Base-by-base conservation (phyloP, 2,888 invertebrate species). In the Xanthia togata region DNA sequence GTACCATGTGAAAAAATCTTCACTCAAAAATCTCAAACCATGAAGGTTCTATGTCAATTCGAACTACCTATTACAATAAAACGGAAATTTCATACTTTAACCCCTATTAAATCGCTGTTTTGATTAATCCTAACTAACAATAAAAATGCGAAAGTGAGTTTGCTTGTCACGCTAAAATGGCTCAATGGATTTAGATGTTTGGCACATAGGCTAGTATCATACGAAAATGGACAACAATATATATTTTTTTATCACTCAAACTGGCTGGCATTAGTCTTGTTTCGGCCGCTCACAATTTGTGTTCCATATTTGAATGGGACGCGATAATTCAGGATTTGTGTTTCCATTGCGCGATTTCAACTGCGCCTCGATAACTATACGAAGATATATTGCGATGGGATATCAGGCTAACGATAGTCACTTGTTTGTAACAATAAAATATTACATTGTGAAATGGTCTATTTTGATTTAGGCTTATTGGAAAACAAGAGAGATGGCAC, bases 291-390 rank as follows among this genome's bases (percentile, higher is more conserved):
- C 72, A 55, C 70, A 71, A 70, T 69, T 73, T 68, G 35, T 63
- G 63, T 79, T 44, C 59, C 41, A 70, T 41, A 79, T 73, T 62
- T 67, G 63, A 55, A 63, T 60, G 53, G 60, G 20, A 72, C 47
- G 38, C 70, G 60, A 76, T 81, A 69, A 81, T 76, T 81, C 81
- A 76, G 64, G 73, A 76, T 81, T 83, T 76, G 81, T 63, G 53
- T 76, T 73, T 69, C 76, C 84, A 81, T 69, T 71, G 73, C 76
- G 64, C 60, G 26, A 71, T 81, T 81, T 73, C 31, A 71, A 81
- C 64, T 65, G 55, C 41, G 44, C 50, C 20, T 57, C 60, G 35
- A 65, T 73, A 76, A 68, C 64, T 71, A 14, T 35, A 71, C 63
- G 47, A 69, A 71, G 70, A 81, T 73, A 76, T 73, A 83, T 76